Evolutionary conservation across 1,140 invertebrate genomes (phyloP), one percentile per base, ranked within the genome.

Genomic region (Brachystomella parvula): DNA sequence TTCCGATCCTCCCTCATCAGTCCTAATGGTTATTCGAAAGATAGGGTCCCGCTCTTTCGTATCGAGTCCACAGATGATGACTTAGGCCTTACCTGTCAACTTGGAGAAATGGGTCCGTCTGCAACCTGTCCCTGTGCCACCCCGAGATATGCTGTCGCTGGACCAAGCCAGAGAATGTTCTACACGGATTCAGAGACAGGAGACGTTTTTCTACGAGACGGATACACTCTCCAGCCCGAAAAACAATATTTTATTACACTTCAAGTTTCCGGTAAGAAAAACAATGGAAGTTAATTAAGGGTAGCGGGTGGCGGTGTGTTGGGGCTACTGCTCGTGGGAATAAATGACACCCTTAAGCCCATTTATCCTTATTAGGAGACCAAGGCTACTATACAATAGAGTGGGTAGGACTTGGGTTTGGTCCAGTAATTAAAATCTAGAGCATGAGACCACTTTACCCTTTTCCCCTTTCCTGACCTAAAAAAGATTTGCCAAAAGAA

Each of bases 31-130:
- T 53, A 15, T 19, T 53, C 12, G 6, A 15, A 24, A 28, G 60
- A 29, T 35, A 2, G 26, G 21, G 26, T 70, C 33, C 66, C 73
- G 3, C 61, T 75, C 0, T 75, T 75, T 44, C 68, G 74, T 32
- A 70, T 74, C 19, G 74, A 74, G 70, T 67, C 73, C 1, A 60
- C 70, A 28, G 74, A 75, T 44, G 74, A 75, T 44, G 74, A 75
- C 60, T 61, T 75, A 33, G 74, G 74, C 66, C 70, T 75, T 57
- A 75, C 74, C n/a, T 75, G 74, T 67, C 74, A 73, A 58, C 69
- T 75, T 29, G 74, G 74, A 15, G 74, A 75, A 47, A 71, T 74
- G 1, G 74, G 70, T 56, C 73, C 66, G 64, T 66, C 68, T 47
- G 67, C 72, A 0, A 74, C 74, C 2, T 75, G 74, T 65, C 74